These are phyloP conservation scores for Pyrrhosoma nymphula DNA, from an alignment of 2,888 invertebrate species.

Conservation along the genomic window DNA sequence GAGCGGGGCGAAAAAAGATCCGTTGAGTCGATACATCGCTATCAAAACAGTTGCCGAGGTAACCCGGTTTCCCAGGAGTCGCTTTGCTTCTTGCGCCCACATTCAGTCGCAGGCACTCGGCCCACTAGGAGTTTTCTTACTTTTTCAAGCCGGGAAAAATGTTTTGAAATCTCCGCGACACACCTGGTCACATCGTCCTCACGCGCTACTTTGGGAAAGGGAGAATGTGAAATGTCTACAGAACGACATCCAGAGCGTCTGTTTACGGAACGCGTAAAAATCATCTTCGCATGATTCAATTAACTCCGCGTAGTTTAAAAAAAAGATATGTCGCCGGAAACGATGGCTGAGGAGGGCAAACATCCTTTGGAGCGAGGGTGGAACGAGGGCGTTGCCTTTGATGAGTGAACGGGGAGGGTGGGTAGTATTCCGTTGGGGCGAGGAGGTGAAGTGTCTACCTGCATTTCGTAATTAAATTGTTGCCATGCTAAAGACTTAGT, in stretches of 20 bases:
- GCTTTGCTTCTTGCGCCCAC: neutral
- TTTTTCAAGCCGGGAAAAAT: neutral
- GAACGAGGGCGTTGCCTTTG: no score
- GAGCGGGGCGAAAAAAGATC: neutral
- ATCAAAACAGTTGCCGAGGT: slow-evolving; percentile 43
- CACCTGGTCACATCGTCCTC: neutral
- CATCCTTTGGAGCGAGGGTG: neutral
- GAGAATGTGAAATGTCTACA: neutral
- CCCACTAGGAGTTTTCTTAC: neutral
- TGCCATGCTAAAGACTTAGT: no score
- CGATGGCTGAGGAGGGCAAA: neutral
- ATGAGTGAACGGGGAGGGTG: no score
- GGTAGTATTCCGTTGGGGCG: no score
- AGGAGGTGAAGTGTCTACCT: no score
- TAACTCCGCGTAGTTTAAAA: neutral
- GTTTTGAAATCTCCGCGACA: neutral
- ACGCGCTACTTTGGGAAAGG: neutral
- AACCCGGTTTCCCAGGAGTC: neutral
- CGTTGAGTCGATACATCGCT: slow-evolving; percentile 24
- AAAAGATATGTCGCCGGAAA: neutral
- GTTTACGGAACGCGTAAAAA: neutral
- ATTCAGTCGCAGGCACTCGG: neutral
- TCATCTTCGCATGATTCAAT: neutral
- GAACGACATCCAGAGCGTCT: neutral
- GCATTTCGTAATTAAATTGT: no score